Percentiles rank a stretch among this genome's conserved stretches.
These are phyloP conservation scores for Sminthopsis crassicaudata DNA, from an alignment of 2,113 vertebrate genomes.

Conservation along the genomic window DNA sequence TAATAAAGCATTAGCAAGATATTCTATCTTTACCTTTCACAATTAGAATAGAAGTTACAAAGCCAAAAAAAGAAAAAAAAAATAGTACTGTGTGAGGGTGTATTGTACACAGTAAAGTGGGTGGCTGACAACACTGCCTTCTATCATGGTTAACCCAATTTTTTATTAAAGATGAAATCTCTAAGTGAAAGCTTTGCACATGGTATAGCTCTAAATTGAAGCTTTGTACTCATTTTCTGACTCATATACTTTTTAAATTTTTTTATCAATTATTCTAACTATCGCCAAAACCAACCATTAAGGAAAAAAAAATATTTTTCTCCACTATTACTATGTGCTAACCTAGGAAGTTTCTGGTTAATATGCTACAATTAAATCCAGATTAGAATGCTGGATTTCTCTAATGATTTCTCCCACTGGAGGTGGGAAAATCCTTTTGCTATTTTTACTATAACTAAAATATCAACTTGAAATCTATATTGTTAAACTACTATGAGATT, in stretches of 20 bases:
- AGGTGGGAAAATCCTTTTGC: background rate
- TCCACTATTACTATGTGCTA: background rate
- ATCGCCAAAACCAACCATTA: background rate
- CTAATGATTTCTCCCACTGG: background rate
- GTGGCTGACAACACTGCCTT: rapidly evolving
- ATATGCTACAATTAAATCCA: background rate
- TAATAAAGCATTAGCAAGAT: conserved; percentile 38
- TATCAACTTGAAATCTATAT: conserved; percentile 49
- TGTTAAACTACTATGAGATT: conserved; percentile 6
- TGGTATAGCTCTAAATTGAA: background rate
- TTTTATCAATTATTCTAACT: background rate
- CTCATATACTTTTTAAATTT: conserved; percentile 16
- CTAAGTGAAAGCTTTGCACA: conserved; percentile 6
- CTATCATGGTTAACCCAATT: background rate
- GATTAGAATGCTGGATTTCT: background rate
- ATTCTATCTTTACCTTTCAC: background rate
- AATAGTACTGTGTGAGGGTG: background rate
- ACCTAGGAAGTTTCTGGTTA: background rate
- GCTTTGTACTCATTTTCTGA: background rate
- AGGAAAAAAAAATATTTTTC: background rate
- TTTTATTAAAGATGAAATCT: background rate
- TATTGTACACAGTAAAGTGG: background rate
- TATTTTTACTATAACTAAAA: background rate
- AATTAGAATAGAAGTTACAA: background rate
- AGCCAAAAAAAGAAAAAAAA: background rate